Percentiles rank a stretch among this genome's conserved stretches.
Evolutionary conservation across 1,140 invertebrate genomes (phyloP).

Genomic region (Drosophila malerkotliana): DNA sequence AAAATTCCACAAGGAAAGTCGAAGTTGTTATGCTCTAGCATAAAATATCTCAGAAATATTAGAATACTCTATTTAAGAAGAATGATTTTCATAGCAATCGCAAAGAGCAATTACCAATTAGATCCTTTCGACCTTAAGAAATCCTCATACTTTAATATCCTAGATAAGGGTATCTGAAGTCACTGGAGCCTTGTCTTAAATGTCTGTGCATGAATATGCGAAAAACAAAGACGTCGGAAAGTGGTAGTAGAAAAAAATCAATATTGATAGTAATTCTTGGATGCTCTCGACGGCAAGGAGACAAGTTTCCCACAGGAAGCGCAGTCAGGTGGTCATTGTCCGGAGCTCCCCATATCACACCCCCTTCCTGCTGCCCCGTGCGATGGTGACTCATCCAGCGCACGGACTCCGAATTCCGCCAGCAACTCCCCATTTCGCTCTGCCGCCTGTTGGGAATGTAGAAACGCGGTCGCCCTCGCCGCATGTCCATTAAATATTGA

Average conservation of each 20-base stretch:
- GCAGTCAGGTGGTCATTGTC: constrained; percentile 74
- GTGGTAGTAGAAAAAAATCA: constrained; percentile 61
- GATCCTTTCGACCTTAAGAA: not conserved
- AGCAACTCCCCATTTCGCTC: constrained; percentile 13
- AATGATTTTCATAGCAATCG: no score
- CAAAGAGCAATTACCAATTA: no score
- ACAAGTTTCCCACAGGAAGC: constrained; percentile 35
- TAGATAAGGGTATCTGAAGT: not conserved
- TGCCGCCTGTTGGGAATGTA: constrained; percentile 12
- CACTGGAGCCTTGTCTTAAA: constrained; percentile 39
- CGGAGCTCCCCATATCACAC: constrained; percentile 21
- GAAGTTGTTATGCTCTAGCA: constrained; percentile 1
- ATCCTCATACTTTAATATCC: not conserved
- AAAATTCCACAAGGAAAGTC: constrained; percentile 6
- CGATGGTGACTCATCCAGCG: constrained; percentile 59
- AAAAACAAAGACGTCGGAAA: constrained; percentile 52
- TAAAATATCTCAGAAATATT: not conserved
- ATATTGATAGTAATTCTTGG: constrained; percentile 63
- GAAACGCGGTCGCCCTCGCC: constrained; percentile 41
- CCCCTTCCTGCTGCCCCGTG: not conserved
- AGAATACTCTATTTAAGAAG: no score
- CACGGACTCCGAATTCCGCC: constrained; percentile 28
- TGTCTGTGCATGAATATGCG: constrained; percentile 63
- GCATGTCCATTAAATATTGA: constrained; percentile 65
- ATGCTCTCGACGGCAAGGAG: constrained; percentile 21